phyloP scores from a whole-genome alignment of 2,888 invertebrate species.

The Pollenia angustigena region DNA sequence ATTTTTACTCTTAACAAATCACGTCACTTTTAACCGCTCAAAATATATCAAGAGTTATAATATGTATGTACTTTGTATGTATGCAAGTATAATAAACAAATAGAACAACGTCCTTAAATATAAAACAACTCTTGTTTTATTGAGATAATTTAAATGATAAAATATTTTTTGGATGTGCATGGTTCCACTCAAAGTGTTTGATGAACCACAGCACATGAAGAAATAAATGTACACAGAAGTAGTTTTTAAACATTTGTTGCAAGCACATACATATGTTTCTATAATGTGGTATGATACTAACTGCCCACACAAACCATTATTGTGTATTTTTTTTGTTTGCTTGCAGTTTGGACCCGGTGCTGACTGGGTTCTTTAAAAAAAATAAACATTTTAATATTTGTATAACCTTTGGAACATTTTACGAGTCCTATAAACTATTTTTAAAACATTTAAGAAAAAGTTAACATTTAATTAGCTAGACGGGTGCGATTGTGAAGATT shows the following conservation, averaged over 20 bases:
- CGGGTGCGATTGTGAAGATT: no score
- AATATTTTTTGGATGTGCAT: conserved; percentile 50
- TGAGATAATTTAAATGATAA: conserved; percentile 34
- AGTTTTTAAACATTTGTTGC: conserved; percentile 4
- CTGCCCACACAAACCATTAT: conserved; percentile 29
- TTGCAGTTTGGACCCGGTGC: no score
- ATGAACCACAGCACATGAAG: conserved; percentile 46
- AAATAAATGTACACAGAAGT: conserved; percentile 22
- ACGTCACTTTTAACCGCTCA: neutral
- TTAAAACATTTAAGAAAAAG: no score
- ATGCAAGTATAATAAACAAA: conserved; percentile 2
- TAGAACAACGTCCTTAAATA: conserved; percentile 34
- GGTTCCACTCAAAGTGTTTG: conserved; percentile 59
- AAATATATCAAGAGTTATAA: neutral
- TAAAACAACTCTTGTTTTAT: conserved; percentile 44
- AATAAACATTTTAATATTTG: no score
- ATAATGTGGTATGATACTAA: conserved; percentile 9
- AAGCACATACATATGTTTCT: neutral
- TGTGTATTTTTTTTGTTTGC: neutral
- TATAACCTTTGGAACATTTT: no score
- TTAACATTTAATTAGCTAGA: no score
- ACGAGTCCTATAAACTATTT: no score
- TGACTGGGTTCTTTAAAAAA: no score
- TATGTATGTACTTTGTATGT: neutral
- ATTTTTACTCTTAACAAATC: no score